Evolutionary conservation across 2,888 invertebrate genomes (phyloP).

Genomic region (Limnephilus lunatus): DNA sequence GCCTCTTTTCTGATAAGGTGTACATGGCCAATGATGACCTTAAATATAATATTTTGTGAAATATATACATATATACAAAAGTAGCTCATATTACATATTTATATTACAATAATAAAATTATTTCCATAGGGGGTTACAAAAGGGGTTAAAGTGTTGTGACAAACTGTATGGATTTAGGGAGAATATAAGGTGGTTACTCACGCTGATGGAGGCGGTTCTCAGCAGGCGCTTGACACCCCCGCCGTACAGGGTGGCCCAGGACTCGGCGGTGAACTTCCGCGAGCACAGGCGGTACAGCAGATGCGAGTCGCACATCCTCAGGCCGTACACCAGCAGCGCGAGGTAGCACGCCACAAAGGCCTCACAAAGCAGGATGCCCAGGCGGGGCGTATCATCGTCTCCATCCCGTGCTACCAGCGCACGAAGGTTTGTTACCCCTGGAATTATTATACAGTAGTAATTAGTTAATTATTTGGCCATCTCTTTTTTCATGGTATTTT

Average conservation of each 20-base stretch:
- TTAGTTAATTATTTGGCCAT: not conserved
- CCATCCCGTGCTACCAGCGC: constrained; percentile 94
- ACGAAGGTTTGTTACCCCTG: constrained; percentile 92
- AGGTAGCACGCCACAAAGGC: constrained; percentile 95
- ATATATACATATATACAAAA: no score
- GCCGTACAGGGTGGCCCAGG: constrained; percentile 92
- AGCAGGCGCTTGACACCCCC: constrained; percentile 92
- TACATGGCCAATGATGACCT: no score
- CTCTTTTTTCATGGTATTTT: no score
- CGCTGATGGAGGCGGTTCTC: constrained; percentile 83
- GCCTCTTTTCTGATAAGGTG: no score
- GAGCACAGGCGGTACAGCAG: constrained; percentile 92
- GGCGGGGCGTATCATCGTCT: constrained; percentile 94
- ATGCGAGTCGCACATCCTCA: constrained; percentile 95
- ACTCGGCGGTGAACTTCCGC: constrained; percentile 85
- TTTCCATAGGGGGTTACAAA: no score
- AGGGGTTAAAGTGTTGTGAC: no score
- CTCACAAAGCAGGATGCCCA: constrained; percentile 94
- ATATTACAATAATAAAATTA: no score
- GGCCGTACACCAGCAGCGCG: constrained; percentile 93
- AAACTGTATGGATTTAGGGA: no score
- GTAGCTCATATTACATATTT: no score
- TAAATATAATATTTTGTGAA: no score
- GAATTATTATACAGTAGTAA: not conserved
- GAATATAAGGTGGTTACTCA: constrained; percentile 46